These are phyloP conservation scores for Lordiphosa collinella DNA, from an alignment of 1,140 invertebrate genomes.

Conservation along the genomic window DNA sequence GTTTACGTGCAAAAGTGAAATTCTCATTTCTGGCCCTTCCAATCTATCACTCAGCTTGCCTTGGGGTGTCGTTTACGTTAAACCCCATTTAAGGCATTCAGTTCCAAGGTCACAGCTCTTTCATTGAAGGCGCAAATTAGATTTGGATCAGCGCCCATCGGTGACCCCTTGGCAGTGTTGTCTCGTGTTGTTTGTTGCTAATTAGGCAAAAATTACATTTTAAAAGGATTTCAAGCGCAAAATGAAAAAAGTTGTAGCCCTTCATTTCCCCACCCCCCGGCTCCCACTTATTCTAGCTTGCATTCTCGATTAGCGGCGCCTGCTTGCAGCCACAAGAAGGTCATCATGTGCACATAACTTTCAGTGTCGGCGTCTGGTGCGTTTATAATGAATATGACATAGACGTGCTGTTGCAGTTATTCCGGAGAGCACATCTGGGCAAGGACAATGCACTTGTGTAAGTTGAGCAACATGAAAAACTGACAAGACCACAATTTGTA, in stretches of 20 bases:
- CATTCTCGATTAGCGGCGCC: not conserved
- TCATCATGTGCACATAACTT: constrained; percentile 57
- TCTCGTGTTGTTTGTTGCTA: constrained; percentile 70
- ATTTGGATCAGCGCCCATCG: constrained; percentile 40
- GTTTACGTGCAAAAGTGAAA: constrained; percentile 68
- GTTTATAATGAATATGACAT: constrained; percentile 55
- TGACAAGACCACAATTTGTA: too few relatives aligned
- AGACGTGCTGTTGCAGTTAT: constrained; percentile 44
- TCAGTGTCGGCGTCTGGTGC: constrained; percentile 32
- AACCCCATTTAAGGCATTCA: constrained; percentile 49
- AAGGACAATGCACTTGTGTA: too few relatives aligned
- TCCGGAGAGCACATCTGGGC: not conserved
- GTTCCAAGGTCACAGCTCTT: constrained; percentile 50
- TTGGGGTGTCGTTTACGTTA: constrained; percentile 18
- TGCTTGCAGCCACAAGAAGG: constrained; percentile 28
- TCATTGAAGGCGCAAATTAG: constrained; percentile 66
- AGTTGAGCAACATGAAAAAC: too few relatives aligned
- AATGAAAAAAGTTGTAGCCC: constrained; percentile 66
- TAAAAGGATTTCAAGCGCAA: constrained; percentile 69
- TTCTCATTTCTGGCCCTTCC: constrained; percentile 45
- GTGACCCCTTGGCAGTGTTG: constrained; percentile 24
- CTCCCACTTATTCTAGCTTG: not conserved
- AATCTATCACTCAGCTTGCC: constrained; percentile 45
- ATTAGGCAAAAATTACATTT: constrained; percentile 77
- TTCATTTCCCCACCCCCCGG: too few relatives aligned